Percentiles rank a stretch among this genome's conserved stretches.
phyloP scores from a whole-genome alignment of 2,113 vertebrate genomes.

The Theropithecus gelada region DNA sequence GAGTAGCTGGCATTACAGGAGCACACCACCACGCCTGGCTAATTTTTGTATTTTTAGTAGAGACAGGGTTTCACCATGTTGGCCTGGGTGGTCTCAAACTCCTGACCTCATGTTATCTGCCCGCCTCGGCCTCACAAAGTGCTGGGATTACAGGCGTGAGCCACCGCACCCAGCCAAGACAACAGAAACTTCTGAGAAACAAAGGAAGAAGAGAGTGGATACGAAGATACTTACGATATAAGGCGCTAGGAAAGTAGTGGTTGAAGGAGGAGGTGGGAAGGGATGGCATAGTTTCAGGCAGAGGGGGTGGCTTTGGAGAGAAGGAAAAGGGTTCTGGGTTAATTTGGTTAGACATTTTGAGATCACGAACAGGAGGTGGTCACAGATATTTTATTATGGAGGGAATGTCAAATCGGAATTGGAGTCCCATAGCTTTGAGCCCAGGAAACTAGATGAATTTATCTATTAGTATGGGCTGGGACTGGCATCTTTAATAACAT shows the following conservation, averaged over 20 bases:
- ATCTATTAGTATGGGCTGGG: neutral
- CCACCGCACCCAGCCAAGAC: too few relatives aligned
- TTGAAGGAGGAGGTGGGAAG: neutral
- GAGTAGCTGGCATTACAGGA: too few relatives aligned
- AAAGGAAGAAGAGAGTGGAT: neutral
- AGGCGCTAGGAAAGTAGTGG: neutral
- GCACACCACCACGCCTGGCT: too few relatives aligned
- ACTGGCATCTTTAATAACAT: neutral
- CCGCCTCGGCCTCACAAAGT: too few relatives aligned
- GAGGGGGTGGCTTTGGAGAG: neutral
- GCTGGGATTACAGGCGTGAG: too few relatives aligned
- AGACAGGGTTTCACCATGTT: too few relatives aligned
- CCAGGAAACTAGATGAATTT: neutral
- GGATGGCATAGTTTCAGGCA: neutral
- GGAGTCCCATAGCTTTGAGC: neutral
- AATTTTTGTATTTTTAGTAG: too few relatives aligned
- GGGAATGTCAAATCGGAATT: neutral
- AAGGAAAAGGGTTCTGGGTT: neutral
- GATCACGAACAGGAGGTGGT: neutral
- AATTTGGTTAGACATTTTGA: conserved; percentile 31
- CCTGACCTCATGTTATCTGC: too few relatives aligned
- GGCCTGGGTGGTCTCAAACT: too few relatives aligned
- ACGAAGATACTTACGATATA: neutral
- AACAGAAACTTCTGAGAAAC: neutral
- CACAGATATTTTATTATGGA: conserved; percentile 3